Conservation (phyloP, 1,140 invertebrate genomes). For the Eufriesea mexicana region DNA sequence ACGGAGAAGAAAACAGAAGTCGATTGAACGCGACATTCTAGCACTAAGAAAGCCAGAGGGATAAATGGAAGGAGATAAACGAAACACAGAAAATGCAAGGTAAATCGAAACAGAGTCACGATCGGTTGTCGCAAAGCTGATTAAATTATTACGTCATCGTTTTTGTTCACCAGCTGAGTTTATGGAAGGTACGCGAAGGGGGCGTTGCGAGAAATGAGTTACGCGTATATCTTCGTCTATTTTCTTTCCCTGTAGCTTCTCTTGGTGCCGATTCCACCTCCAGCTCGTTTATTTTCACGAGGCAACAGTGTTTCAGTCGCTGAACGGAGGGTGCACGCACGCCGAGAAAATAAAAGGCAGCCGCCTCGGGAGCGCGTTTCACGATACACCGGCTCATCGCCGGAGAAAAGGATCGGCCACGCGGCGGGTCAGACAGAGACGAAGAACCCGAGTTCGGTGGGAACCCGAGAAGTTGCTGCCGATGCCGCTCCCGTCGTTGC, state of each 20-base stretch:
- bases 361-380: slow-evolving; percentile 66
- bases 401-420: slow-evolving; percentile 51
- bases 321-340: slow-evolving; percentile 66
- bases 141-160: slow-evolving; percentile 39
- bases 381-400: slow-evolving; percentile 60
- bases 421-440: slow-evolving; percentile 57
- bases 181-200: not conserved
- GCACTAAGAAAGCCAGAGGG: too few species aligned
- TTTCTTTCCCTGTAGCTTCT: slow-evolving; percentile 29
- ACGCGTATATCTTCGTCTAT: slow-evolving; percentile 28
- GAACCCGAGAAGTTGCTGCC: slow-evolving; percentile 73
- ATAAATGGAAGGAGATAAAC: too few species aligned
- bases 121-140: not conserved
- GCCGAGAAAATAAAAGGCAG: slow-evolving; percentile 62
- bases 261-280: slow-evolving; percentile 48
- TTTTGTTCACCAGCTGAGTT: not conserved
- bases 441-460: slow-evolving; percentile 65
- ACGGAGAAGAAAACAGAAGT: too few species aligned
- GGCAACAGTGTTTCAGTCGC: slow-evolving; percentile 69
- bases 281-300: slow-evolving; percentile 47
- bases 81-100: too few species aligned
- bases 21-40: too few species aligned
- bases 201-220: slow-evolving; percentile 36
- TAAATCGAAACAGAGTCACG: too few species aligned
- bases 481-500: slow-evolving; percentile 58